Conservation (phyloP, 1,140 invertebrate genomes). For the Drosophila miranda region DNA sequence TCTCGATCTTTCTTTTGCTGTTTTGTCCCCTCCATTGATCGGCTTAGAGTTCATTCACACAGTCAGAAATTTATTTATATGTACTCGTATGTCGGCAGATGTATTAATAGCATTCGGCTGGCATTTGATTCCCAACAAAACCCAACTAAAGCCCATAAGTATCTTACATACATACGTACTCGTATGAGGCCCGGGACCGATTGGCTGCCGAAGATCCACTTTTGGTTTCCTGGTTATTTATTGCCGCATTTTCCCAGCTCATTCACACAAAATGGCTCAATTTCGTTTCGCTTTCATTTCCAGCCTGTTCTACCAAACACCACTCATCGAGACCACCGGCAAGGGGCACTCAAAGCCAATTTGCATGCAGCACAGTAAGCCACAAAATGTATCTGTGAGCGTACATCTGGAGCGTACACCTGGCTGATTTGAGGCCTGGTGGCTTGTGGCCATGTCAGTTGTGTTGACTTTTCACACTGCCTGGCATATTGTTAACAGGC, state of each 20-base stretch:
- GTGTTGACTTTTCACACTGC: slow-evolving; percentile 71
- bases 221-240: slow-evolving; percentile 50
- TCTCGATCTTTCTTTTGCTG: too few relatives aligned
- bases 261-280: slow-evolving; percentile 54
- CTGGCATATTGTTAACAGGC: slow-evolving; percentile 43
- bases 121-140: slow-evolving; percentile 23
- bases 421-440: slow-evolving; percentile 33
- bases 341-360: slow-evolving; percentile 61
- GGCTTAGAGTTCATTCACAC: too few relatives aligned
- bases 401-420: slow-evolving; percentile 49
- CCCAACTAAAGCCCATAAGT: slow-evolving; percentile 16
- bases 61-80: too few relatives aligned
- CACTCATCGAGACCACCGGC: slow-evolving; percentile 61
- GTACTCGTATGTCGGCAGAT: too few relatives aligned
- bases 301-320: slow-evolving; percentile 14
- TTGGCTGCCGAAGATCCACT: slow-evolving; percentile 39
- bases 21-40: too few relatives aligned
- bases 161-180: slow-evolving; percentile 7
- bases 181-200: neutral
- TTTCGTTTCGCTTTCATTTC: slow-evolving; percentile 47
- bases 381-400: slow-evolving; percentile 32
- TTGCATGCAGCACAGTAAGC: slow-evolving; percentile 63
- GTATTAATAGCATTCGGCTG: slow-evolving; percentile 1
- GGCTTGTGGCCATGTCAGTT: slow-evolving; percentile 59
- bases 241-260: slow-evolving; percentile 47